Base-by-base conservation (phyloP, 37 sponge, comb jelly and placozoan species). In the Oopsacas minuta region DNA sequence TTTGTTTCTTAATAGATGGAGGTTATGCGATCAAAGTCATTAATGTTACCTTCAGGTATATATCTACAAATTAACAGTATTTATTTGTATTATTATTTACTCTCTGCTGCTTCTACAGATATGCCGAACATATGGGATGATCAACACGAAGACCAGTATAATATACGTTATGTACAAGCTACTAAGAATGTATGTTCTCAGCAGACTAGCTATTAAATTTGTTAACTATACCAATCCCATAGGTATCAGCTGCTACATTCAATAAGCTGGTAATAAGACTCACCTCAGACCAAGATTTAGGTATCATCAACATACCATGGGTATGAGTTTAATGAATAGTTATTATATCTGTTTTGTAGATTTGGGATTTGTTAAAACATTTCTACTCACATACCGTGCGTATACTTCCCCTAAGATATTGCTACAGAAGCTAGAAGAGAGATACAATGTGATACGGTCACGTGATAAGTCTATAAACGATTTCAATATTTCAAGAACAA, bases 361-460 rank as follows among this genome's bases (percentile, higher is more conserved):
- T 81, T 52, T 94, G 86, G 91, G 90, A 39, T 94, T 94, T 89
- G 95, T 92, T 0, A 92, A 94, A 89, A 94, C 95, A 37, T 94
- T 94, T 84, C 89, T 94, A 38, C 90, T 90, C 39, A 89, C 92
- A 32, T 92, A 91, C 81, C 94, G 93, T 83, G 89, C 94, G 23
- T 96, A 92, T 86, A 88, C 96, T 32, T 93, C 94, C 37, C 96
- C 96, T 0, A 91, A 93, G 53, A 83, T 85, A 36, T 86, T 96
- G 28, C 85, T 96, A 0, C 81, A 84, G 51, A 96, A 96, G 84
- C 91, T 96, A 51, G 82, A 93, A 0, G 92, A 96, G 86, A 89
- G 96, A 1, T 96, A 96, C 88, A 88, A 93, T 86, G 93, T 93
- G 52, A 91, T 93, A 0, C 88, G 94, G 0, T 88, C 90, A 23